Evolutionary conservation across 2,888 invertebrate genomes (phyloP).

Genomic region (Dryomyza anilis): DNA sequence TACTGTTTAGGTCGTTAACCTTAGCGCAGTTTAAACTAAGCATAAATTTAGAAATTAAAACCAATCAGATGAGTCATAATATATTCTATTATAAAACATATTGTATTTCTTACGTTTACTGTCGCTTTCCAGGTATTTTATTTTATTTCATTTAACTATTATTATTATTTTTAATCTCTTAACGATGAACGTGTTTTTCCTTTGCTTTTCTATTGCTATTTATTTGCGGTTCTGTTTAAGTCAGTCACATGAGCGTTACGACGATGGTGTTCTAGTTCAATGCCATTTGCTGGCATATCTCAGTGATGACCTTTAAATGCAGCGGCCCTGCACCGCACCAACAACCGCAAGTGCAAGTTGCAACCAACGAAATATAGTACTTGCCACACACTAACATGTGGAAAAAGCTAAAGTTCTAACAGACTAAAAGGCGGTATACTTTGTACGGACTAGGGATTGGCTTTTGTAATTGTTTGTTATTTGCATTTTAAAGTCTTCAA

Average conservation of each 20-base stretch:
- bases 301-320: conserved; percentile 33
- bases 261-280: conserved; percentile 30
- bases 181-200: not conserved
- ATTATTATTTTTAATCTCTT: not conserved
- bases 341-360: not conserved
- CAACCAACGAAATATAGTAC: not conserved
- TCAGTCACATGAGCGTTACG: not conserved
- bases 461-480: not conserved
- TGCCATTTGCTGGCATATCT: conserved; percentile 21
- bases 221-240: not conserved
- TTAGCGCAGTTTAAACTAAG: too few relatives aligned
- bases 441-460: not conserved
- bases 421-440: too few relatives aligned
- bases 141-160: not conserved
- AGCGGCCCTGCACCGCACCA: too few relatives aligned
- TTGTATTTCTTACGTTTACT: not conserved
- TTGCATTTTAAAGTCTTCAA: too few relatives aligned
- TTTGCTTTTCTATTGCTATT: not conserved
- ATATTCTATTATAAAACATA: too few relatives aligned
- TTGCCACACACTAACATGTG: too few relatives aligned
- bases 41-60: too few relatives aligned
- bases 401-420: too few relatives aligned
- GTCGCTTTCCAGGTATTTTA: not conserved
- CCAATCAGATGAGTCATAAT: too few relatives aligned
- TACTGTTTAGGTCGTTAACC: too few relatives aligned